A percentile compares a stretch with the other conserved stretches of the same genome.
phyloP scores from a whole-genome alignment of 2,113 vertebrate species.

The Brachionichthys hirsutus region DNA sequence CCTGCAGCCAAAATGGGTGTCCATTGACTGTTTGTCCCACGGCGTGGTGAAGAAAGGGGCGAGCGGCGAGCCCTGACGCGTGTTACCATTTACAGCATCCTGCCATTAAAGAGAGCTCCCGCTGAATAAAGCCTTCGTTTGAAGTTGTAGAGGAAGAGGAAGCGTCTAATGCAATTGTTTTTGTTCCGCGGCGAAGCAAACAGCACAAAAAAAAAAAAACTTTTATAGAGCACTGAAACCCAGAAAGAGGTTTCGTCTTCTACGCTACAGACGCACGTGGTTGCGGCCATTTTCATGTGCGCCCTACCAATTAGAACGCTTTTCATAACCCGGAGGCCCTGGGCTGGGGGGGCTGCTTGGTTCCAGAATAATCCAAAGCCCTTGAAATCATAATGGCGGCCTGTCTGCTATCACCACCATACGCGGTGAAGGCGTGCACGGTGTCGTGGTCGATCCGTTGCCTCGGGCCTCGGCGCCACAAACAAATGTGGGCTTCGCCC shows the following conservation, averaged over 20 bases:
- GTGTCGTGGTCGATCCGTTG: slow-evolving; percentile 37
- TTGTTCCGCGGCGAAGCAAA: too few relatives aligned
- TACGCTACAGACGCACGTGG: slow-evolving; percentile 29
- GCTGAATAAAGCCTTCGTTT: too few relatives aligned
- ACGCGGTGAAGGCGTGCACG: slow-evolving; percentile 38
- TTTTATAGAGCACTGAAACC: too few relatives aligned
- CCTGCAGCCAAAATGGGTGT: too few relatives aligned
- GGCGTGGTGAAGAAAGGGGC: too few relatives aligned
- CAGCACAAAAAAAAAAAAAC: too few relatives aligned
- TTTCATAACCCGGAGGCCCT: slow-evolving; percentile 21
- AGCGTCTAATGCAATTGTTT: too few relatives aligned
- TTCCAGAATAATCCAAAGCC: slow-evolving; percentile 46
- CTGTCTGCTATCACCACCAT: slow-evolving; percentile 46
- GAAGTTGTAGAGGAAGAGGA: too few relatives aligned
- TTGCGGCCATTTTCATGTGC: slow-evolving; percentile 25
- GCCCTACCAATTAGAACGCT: slow-evolving; percentile 26
- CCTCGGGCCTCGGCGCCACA: slow-evolving; percentile 31
- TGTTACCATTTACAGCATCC: too few relatives aligned
- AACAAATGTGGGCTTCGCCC: slow-evolving; percentile 58
- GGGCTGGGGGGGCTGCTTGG: slow-evolving; percentile 28
- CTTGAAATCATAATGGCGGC: slow-evolving; percentile 51
- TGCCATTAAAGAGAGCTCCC: too few relatives aligned
- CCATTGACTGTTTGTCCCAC: too few relatives aligned
- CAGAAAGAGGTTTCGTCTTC: neutral
- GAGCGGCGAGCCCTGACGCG: too few relatives aligned